Evolutionary conservation across 2,797 vertebrate genomes (phyloP).

Genomic region (Mormyrus proboscirostris): DNA sequence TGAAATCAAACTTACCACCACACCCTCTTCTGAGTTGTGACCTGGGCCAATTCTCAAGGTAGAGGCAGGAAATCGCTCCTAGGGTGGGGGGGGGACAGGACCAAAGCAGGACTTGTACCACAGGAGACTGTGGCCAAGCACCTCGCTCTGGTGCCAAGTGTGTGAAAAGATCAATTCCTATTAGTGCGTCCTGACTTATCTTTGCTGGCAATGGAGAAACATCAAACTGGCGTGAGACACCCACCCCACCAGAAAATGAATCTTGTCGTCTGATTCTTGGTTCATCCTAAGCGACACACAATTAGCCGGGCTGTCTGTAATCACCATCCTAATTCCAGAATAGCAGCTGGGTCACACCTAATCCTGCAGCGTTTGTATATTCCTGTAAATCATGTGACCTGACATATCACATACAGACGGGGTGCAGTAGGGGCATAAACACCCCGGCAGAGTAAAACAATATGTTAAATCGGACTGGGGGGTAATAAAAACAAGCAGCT

Average conservation of each 20-base stretch:
- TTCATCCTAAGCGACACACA: neutral
- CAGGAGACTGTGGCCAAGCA: neutral
- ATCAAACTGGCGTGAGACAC: neutral
- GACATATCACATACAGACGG: neutral
- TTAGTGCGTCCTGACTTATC: neutral
- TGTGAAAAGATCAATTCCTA: neutral
- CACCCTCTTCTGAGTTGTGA: neutral
- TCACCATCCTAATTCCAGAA: neutral
- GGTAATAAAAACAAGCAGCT: neutral
- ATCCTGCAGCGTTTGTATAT: neutral
- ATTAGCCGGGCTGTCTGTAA: neutral
- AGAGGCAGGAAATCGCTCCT: neutral
- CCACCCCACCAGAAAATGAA: neutral
- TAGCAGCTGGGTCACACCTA: neutral
- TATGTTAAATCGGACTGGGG: neutral
- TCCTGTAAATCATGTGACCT: neutral
- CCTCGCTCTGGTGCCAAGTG: neutral
- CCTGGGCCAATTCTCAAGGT: slow-evolving; percentile 24
- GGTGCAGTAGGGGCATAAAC: neutral
- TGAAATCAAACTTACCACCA: neutral
- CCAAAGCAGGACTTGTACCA: neutral
- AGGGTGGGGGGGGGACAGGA: neutral
- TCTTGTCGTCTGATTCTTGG: neutral
- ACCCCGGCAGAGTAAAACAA: neutral
- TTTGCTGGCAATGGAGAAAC: neutral